These are phyloP conservation scores for Rhorus exstirpatorius DNA, from an alignment of 2,888 invertebrate genomes.

Conservation along the genomic window DNA sequence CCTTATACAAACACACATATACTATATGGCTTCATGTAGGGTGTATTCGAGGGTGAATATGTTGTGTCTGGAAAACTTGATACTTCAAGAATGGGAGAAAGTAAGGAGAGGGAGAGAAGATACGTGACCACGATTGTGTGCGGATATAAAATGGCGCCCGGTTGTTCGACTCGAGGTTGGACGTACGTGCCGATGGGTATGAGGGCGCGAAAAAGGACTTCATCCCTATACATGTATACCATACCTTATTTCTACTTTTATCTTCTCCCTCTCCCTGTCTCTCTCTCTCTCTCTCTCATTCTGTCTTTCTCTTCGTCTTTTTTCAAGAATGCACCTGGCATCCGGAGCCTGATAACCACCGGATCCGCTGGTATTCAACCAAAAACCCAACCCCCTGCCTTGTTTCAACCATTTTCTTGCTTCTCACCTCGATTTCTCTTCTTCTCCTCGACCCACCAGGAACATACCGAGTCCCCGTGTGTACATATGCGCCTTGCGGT, in stretches of 20 bases:
- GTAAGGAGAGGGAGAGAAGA: conserved; percentile 24
- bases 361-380: conserved; percentile 7
- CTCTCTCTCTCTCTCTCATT: not conserved
- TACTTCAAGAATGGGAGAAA: conserved; percentile 40
- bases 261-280: not conserved
- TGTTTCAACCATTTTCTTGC: conserved; percentile 32
- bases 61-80: conserved; percentile 52
- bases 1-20: conserved; percentile 10
- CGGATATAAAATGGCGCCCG: conserved; percentile 56
- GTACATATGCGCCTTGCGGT: no score
- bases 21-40: conserved; percentile 11
- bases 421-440: not conserved
- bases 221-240: conserved; percentile 41
- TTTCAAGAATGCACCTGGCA: not conserved
- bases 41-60: conserved; percentile 47
- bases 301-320: no score
- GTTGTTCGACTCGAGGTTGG: conserved; percentile 44
- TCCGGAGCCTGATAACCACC: not conserved
- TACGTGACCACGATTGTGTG: conserved; percentile 68
- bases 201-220: conserved; percentile 53
- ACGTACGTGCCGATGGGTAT: conserved; percentile 60
- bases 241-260: conserved; percentile 18
- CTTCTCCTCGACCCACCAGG: conserved; percentile 46
- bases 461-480: no score
- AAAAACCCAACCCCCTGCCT: no score